These are phyloP conservation scores for Drosophila tripunctata DNA, from an alignment of 2,888 invertebrate genomes.

Conservation along the genomic window DNA sequence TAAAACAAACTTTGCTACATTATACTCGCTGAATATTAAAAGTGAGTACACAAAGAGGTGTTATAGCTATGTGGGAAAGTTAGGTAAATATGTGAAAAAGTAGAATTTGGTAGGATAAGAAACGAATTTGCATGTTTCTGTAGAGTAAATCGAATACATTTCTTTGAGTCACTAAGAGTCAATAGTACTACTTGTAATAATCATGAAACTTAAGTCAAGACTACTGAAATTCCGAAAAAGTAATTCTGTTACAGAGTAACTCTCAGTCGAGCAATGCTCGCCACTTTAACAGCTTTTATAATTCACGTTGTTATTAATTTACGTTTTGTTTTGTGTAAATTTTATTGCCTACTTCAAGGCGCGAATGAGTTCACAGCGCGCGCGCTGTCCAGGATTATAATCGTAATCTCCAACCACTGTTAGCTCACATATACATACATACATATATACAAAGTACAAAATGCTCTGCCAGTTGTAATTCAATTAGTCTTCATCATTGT, in stretches of 20 bases:
- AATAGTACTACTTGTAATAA: no score
- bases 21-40: not conserved
- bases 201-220: not conserved
- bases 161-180: no score
- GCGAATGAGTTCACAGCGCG: constrained; percentile 6
- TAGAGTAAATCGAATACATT: no score
- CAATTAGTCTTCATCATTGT: constrained; percentile 63
- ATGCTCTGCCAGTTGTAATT: constrained; percentile 50
- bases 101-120: no score
- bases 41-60: no score
- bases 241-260: not conserved
- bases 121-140: no score
- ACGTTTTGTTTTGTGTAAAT: constrained; percentile 12
- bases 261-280: not conserved
- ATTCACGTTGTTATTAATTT: constrained; percentile 8
- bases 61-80: not conserved
- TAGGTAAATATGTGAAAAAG: no score
- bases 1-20: constrained; percentile 3
- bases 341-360: constrained; percentile 31
- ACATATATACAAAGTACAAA: no score
- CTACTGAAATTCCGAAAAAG: not conserved
- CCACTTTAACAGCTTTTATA: not conserved
- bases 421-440: no score
- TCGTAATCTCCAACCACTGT: constrained; percentile 4
- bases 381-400: constrained; percentile 7